Evolutionary conservation across 92 coral and sea anemone genomes (phyloP).

Genomic region (Porites divaricata): DNA sequence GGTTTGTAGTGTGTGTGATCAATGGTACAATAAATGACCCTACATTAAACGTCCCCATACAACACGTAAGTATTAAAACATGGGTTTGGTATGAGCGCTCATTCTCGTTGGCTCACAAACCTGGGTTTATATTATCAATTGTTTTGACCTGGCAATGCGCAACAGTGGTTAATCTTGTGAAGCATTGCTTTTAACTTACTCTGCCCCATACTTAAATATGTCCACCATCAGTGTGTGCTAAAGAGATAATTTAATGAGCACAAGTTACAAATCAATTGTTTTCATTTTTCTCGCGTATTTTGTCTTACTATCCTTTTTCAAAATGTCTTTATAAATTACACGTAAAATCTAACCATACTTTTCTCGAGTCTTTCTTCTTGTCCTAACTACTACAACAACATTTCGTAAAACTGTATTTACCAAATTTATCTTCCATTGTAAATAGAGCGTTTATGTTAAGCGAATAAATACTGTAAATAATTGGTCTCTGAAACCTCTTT

Average conservation of each 20-base stretch:
- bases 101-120: too few relatives aligned
- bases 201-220: neutral
- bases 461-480: conserved; percentile 34
- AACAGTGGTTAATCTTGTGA: too few relatives aligned
- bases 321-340: neutral
- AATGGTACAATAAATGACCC: too few relatives aligned
- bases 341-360: neutral
- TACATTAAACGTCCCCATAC: too few relatives aligned
- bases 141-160: too few relatives aligned
- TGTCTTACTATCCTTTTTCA: neutral
- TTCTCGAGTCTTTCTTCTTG: neutral
- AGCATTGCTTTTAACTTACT: too few relatives aligned
- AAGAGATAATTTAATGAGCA: conserved; percentile 13
- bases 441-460: conserved; percentile 22
- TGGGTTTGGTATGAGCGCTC: too few relatives aligned
- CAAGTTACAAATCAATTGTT: conserved; percentile 6
- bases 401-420: neutral
- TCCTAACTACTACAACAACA: neutral
- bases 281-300: neutral
- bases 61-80: too few relatives aligned
- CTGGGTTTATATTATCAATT: too few relatives aligned
- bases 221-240: neutral
- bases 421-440: conserved; percentile 19
- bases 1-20: too few relatives aligned
- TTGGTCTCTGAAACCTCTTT: neutral